phyloP scores from a whole-genome alignment of 2,113 vertebrate species.

The Orientallactaga bullata region DNA sequence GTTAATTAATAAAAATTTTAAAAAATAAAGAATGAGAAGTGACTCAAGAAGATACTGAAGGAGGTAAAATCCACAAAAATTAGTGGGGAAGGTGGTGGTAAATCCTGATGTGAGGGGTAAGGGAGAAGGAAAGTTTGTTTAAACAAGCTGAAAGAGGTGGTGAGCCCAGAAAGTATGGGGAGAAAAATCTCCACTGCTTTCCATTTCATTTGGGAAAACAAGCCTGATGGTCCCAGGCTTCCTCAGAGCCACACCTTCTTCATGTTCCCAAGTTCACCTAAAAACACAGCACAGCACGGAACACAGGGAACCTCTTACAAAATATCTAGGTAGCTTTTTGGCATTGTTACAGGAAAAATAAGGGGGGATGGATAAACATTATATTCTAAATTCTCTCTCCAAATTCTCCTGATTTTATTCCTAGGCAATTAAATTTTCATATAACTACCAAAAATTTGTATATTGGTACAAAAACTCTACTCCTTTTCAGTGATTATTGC shows the following conservation, averaged over 20 bases:
- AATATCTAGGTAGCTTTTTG: not conserved
- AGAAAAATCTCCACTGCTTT: not conserved
- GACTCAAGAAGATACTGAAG: not conserved
- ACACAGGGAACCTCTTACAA: not conserved
- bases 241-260: not conserved
- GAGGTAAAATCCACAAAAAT: not conserved
- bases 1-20: no score
- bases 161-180: not conserved
- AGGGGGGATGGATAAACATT: not conserved
- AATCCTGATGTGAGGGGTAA: not conserved
- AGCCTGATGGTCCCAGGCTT: not conserved
- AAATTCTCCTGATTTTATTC: not conserved
- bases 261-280: not conserved
- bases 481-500: not conserved
- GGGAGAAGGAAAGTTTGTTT: not conserved
- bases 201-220: not conserved
- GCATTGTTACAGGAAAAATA: not conserved
- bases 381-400: constrained; percentile 37
- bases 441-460: not conserved
- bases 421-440: not conserved
- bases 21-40: no score
- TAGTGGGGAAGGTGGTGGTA: not conserved
- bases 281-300: not conserved
- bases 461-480: not conserved
- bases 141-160: not conserved